These are phyloP conservation scores for Montipora capricornis DNA, from an alignment of 64 coral and sea anemone genomes.

Conservation along the genomic window DNA sequence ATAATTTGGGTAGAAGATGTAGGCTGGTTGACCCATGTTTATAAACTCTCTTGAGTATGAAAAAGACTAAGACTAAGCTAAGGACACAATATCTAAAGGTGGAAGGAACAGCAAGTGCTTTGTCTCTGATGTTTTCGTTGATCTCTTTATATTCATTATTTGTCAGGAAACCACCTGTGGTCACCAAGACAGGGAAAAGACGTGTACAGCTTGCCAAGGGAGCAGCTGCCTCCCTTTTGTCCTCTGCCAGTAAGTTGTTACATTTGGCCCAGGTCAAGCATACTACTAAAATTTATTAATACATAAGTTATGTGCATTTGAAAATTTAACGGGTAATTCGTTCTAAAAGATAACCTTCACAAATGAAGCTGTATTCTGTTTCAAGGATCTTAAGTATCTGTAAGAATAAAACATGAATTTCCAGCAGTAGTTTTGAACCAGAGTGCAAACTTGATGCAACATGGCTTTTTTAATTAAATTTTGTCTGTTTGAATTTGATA, in stretches of 20 bases:
- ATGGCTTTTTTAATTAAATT: too few relatives aligned
- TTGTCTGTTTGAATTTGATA: too few relatives aligned
- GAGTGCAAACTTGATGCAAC: too few relatives aligned
- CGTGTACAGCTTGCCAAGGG: slow-evolving; percentile 76
- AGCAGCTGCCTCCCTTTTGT: slow-evolving; percentile 80
- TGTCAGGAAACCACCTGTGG: slow-evolving; percentile 36
- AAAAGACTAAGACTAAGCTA: too few relatives aligned
- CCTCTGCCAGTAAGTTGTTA: slow-evolving; percentile 82
- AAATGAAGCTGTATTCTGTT: background rate
- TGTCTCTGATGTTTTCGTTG: background rate
- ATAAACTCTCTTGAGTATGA: too few relatives aligned
- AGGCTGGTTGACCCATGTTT: too few relatives aligned
- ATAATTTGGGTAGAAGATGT: too few relatives aligned
- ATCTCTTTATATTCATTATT: background rate
- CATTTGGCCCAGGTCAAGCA: background rate
- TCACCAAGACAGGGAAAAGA: slow-evolving; percentile 43
- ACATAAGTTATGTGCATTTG: background rate
- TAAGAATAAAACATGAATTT: too few relatives aligned
- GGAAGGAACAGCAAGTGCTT: background rate
- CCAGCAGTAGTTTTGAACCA: too few relatives aligned
- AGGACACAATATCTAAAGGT: too few relatives aligned
- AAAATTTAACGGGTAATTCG: background rate
- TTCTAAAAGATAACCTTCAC: background rate
- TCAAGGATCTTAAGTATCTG: too few relatives aligned
- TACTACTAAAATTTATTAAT: background rate